These are phyloP conservation scores for Tipula confusa DNA, from an alignment of 2,888 invertebrate genomes.

Conservation along the genomic window DNA sequence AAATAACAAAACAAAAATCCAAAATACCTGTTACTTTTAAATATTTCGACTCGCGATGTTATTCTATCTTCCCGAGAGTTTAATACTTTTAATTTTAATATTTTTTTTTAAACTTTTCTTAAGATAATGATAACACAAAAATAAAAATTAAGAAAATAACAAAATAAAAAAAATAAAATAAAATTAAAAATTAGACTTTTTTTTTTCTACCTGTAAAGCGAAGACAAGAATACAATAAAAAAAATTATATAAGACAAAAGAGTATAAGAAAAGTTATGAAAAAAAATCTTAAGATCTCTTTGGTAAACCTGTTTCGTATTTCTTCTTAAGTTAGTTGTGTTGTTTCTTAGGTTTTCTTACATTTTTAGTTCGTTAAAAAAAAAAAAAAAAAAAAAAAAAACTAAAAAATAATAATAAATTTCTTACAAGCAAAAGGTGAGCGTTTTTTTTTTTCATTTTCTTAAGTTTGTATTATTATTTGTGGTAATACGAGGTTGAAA, in stretches of 20 bases:
- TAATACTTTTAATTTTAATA: constrained; percentile 9
- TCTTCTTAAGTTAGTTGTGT: constrained; percentile 3
- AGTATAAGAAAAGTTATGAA: constrained; percentile 20
- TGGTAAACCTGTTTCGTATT: constrained; percentile 28
- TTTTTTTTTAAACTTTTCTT: background rate
- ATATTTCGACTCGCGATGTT: background rate
- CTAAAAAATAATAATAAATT: constrained; percentile 15
- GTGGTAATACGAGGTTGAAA: background rate
- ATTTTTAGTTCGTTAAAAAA: no score
- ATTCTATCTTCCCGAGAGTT: background rate
- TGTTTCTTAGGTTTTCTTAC: background rate
- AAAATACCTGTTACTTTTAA: background rate
- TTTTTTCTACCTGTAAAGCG: constrained; percentile 21
- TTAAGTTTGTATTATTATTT: background rate
- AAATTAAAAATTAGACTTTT: constrained; percentile 21
- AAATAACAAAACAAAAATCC: background rate
- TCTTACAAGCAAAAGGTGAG: constrained; percentile 27
- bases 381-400: no score
- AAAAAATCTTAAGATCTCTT: constrained; percentile 27
- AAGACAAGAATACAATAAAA: constrained; percentile 15
- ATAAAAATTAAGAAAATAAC: constrained; percentile 7
- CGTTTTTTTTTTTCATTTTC: constrained; percentile 26
- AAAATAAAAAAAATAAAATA: no score
- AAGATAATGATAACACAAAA: constrained; percentile 25
- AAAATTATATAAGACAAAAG: constrained; percentile 21